A percentile compares a stretch with the other conserved stretches of the same genome.
phyloP scores from a whole-genome alignment of 1,140 invertebrate species.

The Lordiphosa stackelbergi region DNA sequence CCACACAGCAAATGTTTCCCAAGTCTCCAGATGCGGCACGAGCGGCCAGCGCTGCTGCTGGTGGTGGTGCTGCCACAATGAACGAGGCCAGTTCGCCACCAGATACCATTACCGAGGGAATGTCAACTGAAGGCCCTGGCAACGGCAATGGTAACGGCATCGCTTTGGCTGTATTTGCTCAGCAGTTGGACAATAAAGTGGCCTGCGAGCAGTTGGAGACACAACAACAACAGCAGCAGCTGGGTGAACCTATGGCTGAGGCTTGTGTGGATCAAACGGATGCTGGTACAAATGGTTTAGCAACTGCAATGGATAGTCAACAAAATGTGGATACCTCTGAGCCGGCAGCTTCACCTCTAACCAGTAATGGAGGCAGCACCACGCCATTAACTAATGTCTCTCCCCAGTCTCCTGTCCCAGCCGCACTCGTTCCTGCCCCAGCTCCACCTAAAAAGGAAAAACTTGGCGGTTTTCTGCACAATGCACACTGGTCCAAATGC shows the following conservation, averaged over 20 bases:
- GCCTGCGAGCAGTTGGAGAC: conserved; percentile 52
- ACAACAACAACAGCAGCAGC: conserved; percentile 20
- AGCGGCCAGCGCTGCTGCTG: conserved; percentile 41
- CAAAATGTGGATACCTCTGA: conserved; percentile 15
- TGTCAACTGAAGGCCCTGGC: conserved; percentile 41
- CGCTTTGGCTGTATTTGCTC: conserved; percentile 58
- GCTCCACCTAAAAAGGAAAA: conserved; percentile 72
- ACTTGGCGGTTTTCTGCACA: conserved; percentile 73
- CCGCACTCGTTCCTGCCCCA: conserved; percentile 22
- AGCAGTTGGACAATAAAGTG: conserved; percentile 66
- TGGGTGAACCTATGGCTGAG: conserved; percentile 17
- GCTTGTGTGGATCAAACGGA: conserved; percentile 57
- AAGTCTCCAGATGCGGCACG: conserved; percentile 59
- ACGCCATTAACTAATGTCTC: background rate
- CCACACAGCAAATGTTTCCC: conserved; percentile 75
- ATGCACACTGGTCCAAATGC: too few relatives aligned
- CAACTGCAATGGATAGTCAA: conserved; percentile 15
- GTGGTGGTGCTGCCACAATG: conserved; percentile 26
- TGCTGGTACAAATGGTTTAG: conserved; percentile 37
- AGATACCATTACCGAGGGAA: conserved; percentile 46
- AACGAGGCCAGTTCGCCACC: conserved; percentile 40
- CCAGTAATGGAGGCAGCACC: conserved; percentile 36
- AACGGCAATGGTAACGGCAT: conserved; percentile 61
- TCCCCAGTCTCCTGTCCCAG: conserved; percentile 12
- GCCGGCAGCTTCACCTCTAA: background rate